Conservation (phyloP, 2,888 invertebrate species). For the Drosophila pegasa region DNA sequence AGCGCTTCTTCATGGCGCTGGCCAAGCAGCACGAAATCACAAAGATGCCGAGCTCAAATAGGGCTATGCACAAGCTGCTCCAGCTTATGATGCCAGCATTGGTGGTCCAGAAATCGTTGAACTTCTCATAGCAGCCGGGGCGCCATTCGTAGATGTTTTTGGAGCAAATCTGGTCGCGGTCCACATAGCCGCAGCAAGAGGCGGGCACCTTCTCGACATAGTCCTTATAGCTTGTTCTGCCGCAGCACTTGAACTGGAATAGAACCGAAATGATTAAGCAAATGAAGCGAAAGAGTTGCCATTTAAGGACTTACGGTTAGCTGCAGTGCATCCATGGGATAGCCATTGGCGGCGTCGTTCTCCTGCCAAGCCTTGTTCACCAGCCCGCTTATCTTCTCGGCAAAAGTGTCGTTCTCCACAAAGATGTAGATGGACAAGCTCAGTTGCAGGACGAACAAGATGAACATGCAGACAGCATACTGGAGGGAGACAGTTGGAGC, state of each 20-base stretch:
- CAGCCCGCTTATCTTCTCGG: conserved; percentile 85
- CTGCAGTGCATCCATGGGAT: conserved; percentile 80
- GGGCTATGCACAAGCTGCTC: conserved; percentile 89
- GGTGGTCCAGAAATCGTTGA: conserved; percentile 84
- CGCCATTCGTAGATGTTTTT: conserved; percentile 43
- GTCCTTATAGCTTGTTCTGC: conserved; percentile 53
- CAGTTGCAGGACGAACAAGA: conserved; percentile 90
- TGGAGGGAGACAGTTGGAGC: conserved; percentile 74
- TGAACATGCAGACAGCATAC: conserved; percentile 90
- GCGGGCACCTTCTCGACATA: conserved; percentile 66
- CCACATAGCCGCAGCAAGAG: conserved; percentile 78
- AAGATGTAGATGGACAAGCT: conserved; percentile 89
- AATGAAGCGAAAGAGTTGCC: no score
- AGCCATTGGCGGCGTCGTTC: conserved; percentile 57
- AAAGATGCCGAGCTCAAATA: conserved; percentile 90
- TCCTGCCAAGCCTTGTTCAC: conserved; percentile 85
- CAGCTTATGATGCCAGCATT: conserved; percentile 86
- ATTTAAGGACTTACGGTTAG: conserved; percentile 68
- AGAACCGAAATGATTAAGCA: not conserved
- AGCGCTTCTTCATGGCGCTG: conserved; percentile 90
- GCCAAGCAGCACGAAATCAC: conserved; percentile 94
- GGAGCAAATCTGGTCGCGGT: conserved; percentile 50
- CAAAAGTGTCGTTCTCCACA: conserved; percentile 87
- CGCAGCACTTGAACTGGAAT: conserved; percentile 81
- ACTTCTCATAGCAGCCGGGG: conserved; percentile 63